phyloP scores from a whole-genome alignment of 2,797 vertebrate species.

The Pelochelys cantorii region DNA sequence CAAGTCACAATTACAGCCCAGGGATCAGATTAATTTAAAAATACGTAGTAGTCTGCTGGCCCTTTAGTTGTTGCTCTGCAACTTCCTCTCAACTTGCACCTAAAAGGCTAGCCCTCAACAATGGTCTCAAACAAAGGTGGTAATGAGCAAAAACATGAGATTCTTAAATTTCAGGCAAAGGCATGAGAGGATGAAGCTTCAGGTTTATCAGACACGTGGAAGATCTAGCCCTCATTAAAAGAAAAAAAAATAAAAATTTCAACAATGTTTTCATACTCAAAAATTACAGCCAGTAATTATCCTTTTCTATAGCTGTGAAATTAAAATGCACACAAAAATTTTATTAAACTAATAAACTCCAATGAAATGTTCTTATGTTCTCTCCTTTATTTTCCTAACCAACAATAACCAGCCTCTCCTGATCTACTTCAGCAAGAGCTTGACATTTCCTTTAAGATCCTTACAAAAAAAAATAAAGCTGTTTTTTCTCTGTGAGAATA shows the following conservation, averaged over 20 bases:
- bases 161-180: neutral
- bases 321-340: neutral
- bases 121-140: neutral
- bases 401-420: neutral
- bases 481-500: neutral
- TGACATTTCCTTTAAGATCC: neutral
- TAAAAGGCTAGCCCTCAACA: neutral
- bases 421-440: neutral
- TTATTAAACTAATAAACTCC: neutral
- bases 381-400: neutral
- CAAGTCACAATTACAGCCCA: fast-evolving
- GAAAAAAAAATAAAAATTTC: neutral
- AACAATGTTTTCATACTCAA: neutral
- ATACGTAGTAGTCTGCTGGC: neutral
- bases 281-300: neutral
- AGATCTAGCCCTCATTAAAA: neutral
- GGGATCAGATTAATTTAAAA: neutral
- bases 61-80: neutral
- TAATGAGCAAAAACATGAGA: neutral
- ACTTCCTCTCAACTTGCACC: neutral
- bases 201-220: neutral
- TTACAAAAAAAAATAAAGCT: neutral
- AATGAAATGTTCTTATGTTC: neutral
- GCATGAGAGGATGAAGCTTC: neutral
- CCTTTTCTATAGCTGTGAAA: neutral